Base-by-base conservation (phyloP, 2,113 vertebrate genomes). In the Strix aluco region DNA sequence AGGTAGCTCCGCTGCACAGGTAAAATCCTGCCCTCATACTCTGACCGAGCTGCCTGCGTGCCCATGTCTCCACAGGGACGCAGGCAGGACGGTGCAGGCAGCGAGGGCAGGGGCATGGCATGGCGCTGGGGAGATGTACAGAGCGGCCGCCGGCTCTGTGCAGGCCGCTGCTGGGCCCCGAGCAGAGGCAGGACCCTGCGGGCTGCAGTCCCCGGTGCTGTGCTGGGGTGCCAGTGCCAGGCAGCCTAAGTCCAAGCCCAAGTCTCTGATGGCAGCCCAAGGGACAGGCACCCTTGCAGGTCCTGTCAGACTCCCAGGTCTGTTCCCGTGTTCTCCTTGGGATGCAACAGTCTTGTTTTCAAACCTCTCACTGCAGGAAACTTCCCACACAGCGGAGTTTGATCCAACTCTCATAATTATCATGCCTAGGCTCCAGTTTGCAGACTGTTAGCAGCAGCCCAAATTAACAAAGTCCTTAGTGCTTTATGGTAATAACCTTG, bases 51-150 rank as follows among this genome's bases (percentile, higher is more conserved):
- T n/a, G 44, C 42, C 40, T 2, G 10, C 3, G 2, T 2, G 3
- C 34, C n/a, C 58, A 3, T 32, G 36, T 17, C 15, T 44, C 27
- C 1, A 2, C 11, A 17, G 63, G 49, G 47, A 8, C 0, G 1
- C 5, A 2, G 72, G 65, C 47, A 49, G 70, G 22, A 29, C 0
- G 2, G 72, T 7, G 52, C 40, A 15, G 52, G 46, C 20, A 26
- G 38, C 2, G 4, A 18, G n/a, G 54, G 30, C 34, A 36, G 36
- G 44, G 46, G 46, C 46, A 47, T 19, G 40, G 9, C n/a, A 23
- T 1, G 8, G 13, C 2, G 5, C 54, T 2, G 36, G 23, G 61
- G 20, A 0, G 4, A 30, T 12, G 25, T 18, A 1, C 7, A 1
- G 59, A 52, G 25, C n/a, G 12, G 69, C 5, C 1, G 2, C 21